Evolutionary conservation across 2,113 vertebrate species (phyloP).

Genomic region (Porphyrio hochstetteri): DNA sequence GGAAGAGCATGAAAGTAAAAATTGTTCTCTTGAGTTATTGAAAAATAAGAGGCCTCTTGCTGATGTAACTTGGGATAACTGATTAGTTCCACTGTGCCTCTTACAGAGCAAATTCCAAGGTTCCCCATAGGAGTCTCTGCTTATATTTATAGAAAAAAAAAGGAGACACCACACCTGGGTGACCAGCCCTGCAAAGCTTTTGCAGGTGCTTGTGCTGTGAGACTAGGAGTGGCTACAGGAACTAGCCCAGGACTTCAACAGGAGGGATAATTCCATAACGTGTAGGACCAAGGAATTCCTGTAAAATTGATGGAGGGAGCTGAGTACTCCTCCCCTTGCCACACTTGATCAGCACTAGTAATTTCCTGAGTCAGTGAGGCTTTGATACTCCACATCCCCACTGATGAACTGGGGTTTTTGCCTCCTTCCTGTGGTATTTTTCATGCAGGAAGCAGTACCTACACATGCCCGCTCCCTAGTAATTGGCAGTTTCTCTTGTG

Average conservation of each 20-base stretch:
- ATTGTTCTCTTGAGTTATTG: neutral
- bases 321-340: neutral
- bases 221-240: neutral
- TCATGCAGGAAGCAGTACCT: neutral
- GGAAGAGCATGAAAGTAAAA: neutral
- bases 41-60: neutral
- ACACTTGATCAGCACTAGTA: neutral
- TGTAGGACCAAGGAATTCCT: neutral
- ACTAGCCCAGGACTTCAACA: neutral
- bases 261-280: neutral
- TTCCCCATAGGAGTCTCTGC: neutral
- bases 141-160: neutral
- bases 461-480: neutral
- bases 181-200: neutral
- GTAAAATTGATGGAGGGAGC: neutral
- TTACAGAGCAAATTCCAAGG: neutral
- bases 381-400: neutral
- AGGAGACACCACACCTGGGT: neutral
- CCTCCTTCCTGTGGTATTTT: neutral
- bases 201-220: neutral
- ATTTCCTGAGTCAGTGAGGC: neutral
- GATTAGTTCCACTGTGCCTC: neutral
- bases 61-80: neutral
- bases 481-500: neutral
- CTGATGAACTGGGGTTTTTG: neutral